These are phyloP conservation scores for Morphnarchus princeps DNA, from an alignment of 2,113 vertebrate species.

Conservation along the genomic window DNA sequence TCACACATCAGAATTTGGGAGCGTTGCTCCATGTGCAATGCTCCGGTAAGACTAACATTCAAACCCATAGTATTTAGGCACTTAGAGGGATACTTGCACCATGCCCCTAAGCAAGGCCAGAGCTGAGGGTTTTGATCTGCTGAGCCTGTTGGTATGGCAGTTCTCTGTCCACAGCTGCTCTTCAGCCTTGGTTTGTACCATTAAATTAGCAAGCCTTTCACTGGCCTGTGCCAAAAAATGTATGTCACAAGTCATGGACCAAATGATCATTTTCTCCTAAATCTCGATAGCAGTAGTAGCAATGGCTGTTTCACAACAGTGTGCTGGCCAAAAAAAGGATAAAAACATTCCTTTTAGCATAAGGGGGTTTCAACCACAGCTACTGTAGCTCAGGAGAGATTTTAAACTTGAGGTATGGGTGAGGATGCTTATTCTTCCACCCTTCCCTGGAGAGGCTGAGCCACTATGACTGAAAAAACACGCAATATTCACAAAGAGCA, in stretches of 20 bases:
- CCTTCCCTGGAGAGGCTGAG: not conserved
- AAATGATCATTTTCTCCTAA: not conserved
- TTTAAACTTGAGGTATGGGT: not conserved
- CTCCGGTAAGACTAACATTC: not conserved
- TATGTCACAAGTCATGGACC: not conserved
- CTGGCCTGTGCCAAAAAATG: not conserved
- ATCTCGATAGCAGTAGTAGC: not conserved
- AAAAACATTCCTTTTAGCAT: not conserved
- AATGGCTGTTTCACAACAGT: not conserved
- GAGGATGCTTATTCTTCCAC: not conserved
- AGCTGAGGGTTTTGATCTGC: not conserved
- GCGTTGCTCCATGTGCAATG: not conserved
- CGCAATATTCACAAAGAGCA: rapidly evolving
- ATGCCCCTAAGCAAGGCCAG: not conserved
- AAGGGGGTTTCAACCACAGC: not conserved
- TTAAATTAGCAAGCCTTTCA: not conserved
- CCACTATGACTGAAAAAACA: not conserved
- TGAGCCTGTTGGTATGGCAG: not conserved
- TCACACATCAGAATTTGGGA: not conserved
- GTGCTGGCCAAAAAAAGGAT: not conserved
- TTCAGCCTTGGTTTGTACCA: not conserved
- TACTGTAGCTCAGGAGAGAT: not conserved
- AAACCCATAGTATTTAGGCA: not conserved
- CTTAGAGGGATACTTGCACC: not conserved
- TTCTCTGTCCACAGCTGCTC: not conserved